Base-by-base conservation (phyloP, 2,113 vertebrate species). In the Lophochroa leadbeateri region DNA sequence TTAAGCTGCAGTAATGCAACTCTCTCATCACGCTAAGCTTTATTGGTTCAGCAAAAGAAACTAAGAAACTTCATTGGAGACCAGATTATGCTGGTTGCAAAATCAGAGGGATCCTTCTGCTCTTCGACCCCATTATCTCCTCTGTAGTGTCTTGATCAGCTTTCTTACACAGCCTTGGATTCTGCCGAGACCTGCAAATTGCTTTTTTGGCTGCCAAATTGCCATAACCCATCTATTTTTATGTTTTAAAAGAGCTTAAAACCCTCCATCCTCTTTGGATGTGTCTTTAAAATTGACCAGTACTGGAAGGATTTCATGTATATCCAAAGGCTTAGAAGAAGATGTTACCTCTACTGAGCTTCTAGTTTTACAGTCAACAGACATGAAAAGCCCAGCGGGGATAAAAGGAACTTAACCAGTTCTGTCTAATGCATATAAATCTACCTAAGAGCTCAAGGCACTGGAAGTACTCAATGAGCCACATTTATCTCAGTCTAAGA, bases 41-140 rank as follows among this genome's bases (percentile, higher is more conserved):
- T 98, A 98, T 92, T 98, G 97, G 98, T 96, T 98, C 96, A 97
- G 97, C 97, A 96, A 97, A 98, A 98, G 97, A 98, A 98, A 99
- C 98, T 97, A 98, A 98, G 98, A 98, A 98, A 98, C 97, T 98
- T 98, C 97, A 99, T 90, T 98, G 95, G 98, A 98, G 98, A 98
- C 97, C 97, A 98, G 98, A 99, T 99, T 98, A 99, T 92, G 93
- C 44, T 58, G 61, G 82, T 93, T 64, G 97, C 82, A 96, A 97
- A 98, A 91, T 96, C 18, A 4, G 90, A 97, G 95, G 86, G 97
- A 97, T 96, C 97, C 93, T 97, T 96, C 98, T 97, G 93, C 97
- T 98, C 91, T 98, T 97, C 77, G 86, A 70, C 86, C 79, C 96
- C 95, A 97, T 98, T 98, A 98, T 98, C 97, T 98, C 96, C 96